These are phyloP conservation scores for Metridium senile DNA, from an alignment of 92 coral and sea anemone species.

Conservation along the genomic window DNA sequence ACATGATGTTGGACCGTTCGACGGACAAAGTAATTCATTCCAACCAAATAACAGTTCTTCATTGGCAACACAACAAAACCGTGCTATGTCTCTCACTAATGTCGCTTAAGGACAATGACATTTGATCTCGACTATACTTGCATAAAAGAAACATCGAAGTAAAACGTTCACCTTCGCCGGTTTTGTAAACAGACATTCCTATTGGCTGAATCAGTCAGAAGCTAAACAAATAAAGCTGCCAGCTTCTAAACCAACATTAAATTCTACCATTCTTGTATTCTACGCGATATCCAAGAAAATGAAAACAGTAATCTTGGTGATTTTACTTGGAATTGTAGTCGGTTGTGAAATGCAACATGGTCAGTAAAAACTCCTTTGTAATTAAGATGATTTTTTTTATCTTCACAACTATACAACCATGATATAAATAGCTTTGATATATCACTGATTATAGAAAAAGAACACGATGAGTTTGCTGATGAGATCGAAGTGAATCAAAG, in stretches of 20 bases:
- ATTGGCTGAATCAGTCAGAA: slow-evolving; percentile 3
- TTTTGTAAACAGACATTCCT: background rate
- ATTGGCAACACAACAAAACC: background rate
- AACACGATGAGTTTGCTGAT: slow-evolving; percentile 16
- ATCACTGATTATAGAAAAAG: slow-evolving; percentile 6
- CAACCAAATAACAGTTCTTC: background rate
- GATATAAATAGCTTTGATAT: background rate
- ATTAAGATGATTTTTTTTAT: too few relatives aligned
- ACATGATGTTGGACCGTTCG: slow-evolving; percentile 11
- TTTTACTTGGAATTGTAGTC: background rate
- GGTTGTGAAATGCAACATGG: background rate
- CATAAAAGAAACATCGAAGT: background rate
- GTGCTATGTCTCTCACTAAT: background rate
- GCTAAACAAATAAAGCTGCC: slow-evolving; percentile 30
- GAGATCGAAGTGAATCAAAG: slow-evolving; percentile 68
- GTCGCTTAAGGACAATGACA: too few relatives aligned
- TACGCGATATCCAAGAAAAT: background rate
- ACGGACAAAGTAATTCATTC: background rate
- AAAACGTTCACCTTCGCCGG: too few relatives aligned
- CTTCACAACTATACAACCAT: background rate
- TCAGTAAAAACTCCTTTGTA: too few relatives aligned
- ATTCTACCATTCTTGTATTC: too few relatives aligned
- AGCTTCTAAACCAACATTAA: background rate
- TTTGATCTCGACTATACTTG: background rate
- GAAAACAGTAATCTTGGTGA: background rate